Base-by-base conservation (phyloP, 53 echinoderm and acorn worm genomes). In the Luidia sarsii region DNA sequence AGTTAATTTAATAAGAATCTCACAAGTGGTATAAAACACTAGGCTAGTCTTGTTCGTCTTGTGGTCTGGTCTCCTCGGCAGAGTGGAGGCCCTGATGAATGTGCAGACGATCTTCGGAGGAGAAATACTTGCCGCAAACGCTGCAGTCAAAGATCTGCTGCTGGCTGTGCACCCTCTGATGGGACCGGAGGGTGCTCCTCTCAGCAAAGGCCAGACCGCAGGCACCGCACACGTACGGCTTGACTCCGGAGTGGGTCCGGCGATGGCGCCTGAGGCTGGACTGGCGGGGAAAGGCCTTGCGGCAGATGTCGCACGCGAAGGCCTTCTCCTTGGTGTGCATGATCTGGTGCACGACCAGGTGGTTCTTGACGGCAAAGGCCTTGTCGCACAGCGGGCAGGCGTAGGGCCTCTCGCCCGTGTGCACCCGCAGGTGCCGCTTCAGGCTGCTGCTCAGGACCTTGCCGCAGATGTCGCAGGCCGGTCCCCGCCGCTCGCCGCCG, bases 91-190 rank as follows among this genome's bases (percentile, higher is more conserved):
- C 6, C 41, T 63, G 63, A 36, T 63, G 63, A 14, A n/a, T 36
- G 33, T 13, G 18, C 11, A 63, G 63, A n/a, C 63, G 63, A 11
- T 63, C 63, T 20, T 34, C 30, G 4, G 63, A 63, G 18, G 72
- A 72, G 72, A 72, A 57, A 52, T 53, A 41, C 22, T 72, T 72
- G 39, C 54, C 72, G 39, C 38, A 72, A 56, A 56, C 33, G 50
- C 15, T 2, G 24, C 72, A 72, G 23, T 37, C 72, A 37, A 72
- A 0, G 35, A 63, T 63, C 16, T 29, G 3, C 5, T 20, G 7
- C 19, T 63, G 16, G 1, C 39, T 35, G 39, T 72, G 72, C 7
- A 51, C 6, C 27, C 31, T n/a, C 38, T 54, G 72, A 56, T 72
- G 72, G 3, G 16, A 32, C 6, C 36, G 34, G 4, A 72, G 55